phyloP scores from a whole-genome alignment of 2,113 vertebrate genomes.

The Corynorhinus townsendii region DNA sequence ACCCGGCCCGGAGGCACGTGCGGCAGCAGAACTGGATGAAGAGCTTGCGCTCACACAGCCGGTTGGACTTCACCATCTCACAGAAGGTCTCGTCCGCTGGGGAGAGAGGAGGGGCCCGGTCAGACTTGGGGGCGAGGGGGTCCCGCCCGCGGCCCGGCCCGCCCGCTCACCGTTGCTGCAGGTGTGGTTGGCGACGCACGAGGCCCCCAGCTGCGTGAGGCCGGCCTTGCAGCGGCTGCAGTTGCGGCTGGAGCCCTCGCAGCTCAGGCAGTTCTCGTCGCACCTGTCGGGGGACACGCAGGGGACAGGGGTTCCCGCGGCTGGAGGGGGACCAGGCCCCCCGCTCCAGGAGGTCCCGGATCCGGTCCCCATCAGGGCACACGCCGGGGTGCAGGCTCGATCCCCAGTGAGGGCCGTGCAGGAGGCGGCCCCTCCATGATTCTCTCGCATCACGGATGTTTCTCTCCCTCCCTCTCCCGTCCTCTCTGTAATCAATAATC shows the following conservation, averaged over 20 bases:
- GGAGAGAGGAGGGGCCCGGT: slow-evolving; percentile 45
- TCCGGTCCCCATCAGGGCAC: too few species aligned
- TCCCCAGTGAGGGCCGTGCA: too few species aligned
- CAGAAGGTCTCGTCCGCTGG: slow-evolving; percentile 92
- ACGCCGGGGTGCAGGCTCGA: too few species aligned
- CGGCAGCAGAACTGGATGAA: slow-evolving; percentile 94
- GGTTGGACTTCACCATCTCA: slow-evolving; percentile 94
- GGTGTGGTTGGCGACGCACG: slow-evolving; percentile 86
- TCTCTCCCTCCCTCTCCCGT: too few species aligned
- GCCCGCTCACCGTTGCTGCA: slow-evolving; percentile 89
- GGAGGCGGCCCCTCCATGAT: too few species aligned
- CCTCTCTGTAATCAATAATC: too few species aligned
- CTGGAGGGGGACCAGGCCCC: background rate
- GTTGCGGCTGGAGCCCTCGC: slow-evolving; percentile 84
- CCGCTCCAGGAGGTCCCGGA: too few species aligned
- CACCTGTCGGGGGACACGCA: slow-evolving; percentile 80
- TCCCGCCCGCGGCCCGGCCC: background rate
- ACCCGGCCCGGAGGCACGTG: slow-evolving; percentile 90
- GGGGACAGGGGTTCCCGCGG: background rate
- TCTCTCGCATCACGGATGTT: too few species aligned
- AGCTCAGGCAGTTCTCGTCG: slow-evolving; percentile 88
- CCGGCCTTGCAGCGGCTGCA: slow-evolving; percentile 88
- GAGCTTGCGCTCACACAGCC: slow-evolving; percentile 92
- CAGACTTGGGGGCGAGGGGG: background rate
- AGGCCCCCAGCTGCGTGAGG: slow-evolving; percentile 84